Base-by-base conservation (phyloP, 2,888 invertebrate species). In the Apotomis betuletana region DNA sequence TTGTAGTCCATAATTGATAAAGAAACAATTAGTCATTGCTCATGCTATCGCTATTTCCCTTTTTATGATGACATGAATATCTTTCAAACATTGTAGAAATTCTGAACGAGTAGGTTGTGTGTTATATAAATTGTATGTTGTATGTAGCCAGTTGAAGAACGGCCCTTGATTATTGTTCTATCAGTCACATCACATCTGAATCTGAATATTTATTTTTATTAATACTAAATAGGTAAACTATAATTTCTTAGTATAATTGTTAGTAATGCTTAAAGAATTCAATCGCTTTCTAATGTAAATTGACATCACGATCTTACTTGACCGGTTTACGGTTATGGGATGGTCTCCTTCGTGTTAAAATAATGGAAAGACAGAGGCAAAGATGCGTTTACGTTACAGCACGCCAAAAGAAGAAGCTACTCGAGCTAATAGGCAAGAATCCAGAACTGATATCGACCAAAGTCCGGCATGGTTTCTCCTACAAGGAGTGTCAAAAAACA, bases 381-480 rank as follows among this genome's bases (percentile, higher is more conserved):
- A 85, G 90, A 79, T 79, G 84, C 67, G 81, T 83, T 13, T 89
- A 91, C 78, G 84, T 87, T 57, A 87, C 88, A 54, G 79, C 83
- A 52, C 83, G 82, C 60, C 92, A 92, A 77, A 92, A 91, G 77
- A 89, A 88, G 78, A 91, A 88, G 77, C 83, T 92, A 1, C 82
- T 91, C 68, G 87, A 90, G 76, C 80, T 89, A 63, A 85, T 92
- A 74, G 78, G 88, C 12, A 87, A 89, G 77, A 83, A 91, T 76
- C 92, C 92, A 5, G 84, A 90, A 62, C 77, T 92, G 68, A 85
- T 90, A 73, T 79, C 87, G 8, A 85, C 85, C 61, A 91, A 86
- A 83, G 82, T 87, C 27, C 86, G 87, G 5, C 85, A 88, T 72
- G 86, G 85, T 54, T 91, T 91, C 67, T 88, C 79, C 44, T 83